Evolutionary conservation across 92 coral and sea anemone species (phyloP), one percentile per base, ranked within the genome.

Genomic region (Epizoanthus scotinus): DNA sequence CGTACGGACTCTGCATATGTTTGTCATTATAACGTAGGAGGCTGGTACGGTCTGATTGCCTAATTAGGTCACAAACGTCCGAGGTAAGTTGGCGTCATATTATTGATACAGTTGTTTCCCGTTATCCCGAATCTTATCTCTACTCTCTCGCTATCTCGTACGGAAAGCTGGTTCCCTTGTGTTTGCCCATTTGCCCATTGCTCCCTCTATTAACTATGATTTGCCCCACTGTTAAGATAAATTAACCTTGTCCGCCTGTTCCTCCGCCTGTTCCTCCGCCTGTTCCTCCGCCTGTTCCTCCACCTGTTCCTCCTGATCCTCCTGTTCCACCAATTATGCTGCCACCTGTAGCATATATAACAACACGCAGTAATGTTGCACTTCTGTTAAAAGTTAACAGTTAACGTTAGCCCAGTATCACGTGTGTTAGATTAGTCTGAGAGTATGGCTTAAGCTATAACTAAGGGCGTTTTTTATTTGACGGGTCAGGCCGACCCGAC

Each of bases 301-400:
- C 71, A 44, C n/a, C n/a, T 21, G 53, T 0, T 14, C 71, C 71
- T 3, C 71, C 71, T 3, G 40, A 34, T 34, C 40, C 40, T 34
- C 53, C 71, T 18, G 71, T 36, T 18, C 71, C 71, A 1, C 71
- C 71, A 44, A 36, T 50, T 3, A 67, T 52, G 20, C 71, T 67
- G 19, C 71, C 71, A 36, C 71, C 71, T 67, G 49, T 17, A 36
- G 34, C 52, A 14, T n/a, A n/a, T n/a, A n/a, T 1, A 5, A 6
- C 9, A 5, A 13, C 15, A 29, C 6, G 6, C 36, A 12, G 21
- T 19, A 28, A 65, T 3, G 2, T 62, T 62, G 24, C 31, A n/a
- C 24, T 58, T 19, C 24, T n/a, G 3, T 58, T 58, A 58, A 59
- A 58, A n/a, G n/a, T n/a, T 15, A 24, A 6, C 22, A 2, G 63